These are phyloP conservation scores for Lithobates sylvaticus DNA, from an alignment of 2,797 vertebrate species.

Conservation along the genomic window DNA sequence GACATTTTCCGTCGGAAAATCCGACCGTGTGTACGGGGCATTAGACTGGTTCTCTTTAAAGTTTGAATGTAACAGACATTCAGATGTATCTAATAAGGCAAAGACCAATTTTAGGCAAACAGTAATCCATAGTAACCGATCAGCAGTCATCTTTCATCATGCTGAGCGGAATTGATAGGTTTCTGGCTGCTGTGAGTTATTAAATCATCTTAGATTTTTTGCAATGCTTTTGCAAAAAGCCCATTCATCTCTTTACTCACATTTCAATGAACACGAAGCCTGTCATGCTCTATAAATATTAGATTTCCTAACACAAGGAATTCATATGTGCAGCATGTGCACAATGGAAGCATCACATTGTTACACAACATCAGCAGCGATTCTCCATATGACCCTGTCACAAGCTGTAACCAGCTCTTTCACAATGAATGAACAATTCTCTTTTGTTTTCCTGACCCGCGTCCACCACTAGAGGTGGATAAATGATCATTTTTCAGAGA, in stretches of 20 bases:
- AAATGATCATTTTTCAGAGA: background rate
- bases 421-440: background rate
- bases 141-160: no score
- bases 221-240: no score
- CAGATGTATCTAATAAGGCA: no score
- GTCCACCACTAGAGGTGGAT: background rate
- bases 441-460: background rate
- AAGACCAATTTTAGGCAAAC: no score
- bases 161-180: no score
- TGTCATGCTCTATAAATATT: background rate
- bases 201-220: no score
- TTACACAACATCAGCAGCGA: background rate
- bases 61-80: no score
- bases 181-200: no score
- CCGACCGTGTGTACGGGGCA: no score
- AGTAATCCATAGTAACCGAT: no score
- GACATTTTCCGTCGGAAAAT: no score
- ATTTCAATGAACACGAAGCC: background rate
- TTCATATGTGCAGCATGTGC: conserved; percentile 5
- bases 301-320: background rate
- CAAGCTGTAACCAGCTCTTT: conserved; percentile 1
- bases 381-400: conserved; percentile 24
- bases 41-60: no score
- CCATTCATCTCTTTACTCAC: background rate
- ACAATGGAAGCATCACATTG: conserved; percentile 16